phyloP scores from a whole-genome alignment of 2,797 vertebrate species.

The Rhinatrema bivittatum region DNA sequence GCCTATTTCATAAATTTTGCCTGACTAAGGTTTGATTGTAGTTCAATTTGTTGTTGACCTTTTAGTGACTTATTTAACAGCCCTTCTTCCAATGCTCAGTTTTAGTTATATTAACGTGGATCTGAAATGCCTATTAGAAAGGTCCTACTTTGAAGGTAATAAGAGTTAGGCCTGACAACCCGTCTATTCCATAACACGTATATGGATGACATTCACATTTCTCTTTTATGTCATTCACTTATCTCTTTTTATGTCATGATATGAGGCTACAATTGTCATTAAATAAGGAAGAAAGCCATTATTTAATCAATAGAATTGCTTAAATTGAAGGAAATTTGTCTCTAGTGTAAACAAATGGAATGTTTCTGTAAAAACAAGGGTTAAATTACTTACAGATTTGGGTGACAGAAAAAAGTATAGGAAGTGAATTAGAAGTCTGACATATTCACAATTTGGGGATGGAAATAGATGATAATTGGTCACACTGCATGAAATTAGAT shows the following conservation, averaged over 20 bases:
- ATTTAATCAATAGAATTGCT: conserved; percentile 84
- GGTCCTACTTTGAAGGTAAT: conserved; percentile 10
- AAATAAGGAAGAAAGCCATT: conserved; percentile 78
- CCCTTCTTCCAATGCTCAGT: conserved; percentile 15
- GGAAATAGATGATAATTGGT: conserved; percentile 50
- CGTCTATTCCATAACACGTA: conserved; percentile 30
- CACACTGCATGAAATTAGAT: conserved; percentile 37
- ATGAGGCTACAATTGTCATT: conserved; percentile 57
- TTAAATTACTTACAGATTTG: conserved; percentile 71
- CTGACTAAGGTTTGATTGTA: conserved; percentile 10
- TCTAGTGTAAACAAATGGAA: conserved; percentile 72
- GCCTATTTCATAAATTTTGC: conserved; percentile 22
- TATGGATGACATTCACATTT: conserved; percentile 45
- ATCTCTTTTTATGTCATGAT: conserved; percentile 47
- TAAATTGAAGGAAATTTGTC: conserved; percentile 76
- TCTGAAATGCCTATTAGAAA: conserved; percentile 25
- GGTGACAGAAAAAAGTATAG: conserved; percentile 35
- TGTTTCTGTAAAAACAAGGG: conserved; percentile 59
- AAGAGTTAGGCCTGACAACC: conserved; percentile 24
- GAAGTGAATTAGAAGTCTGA: conserved; percentile 46
- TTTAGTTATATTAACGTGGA: conserved; percentile 21
- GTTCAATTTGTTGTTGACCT: conserved; percentile 22
- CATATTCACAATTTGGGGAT: conserved; percentile 38
- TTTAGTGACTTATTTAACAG: conserved; percentile 31
- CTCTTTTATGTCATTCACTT: conserved; percentile 50